Base-by-base conservation (phyloP, 2,797 vertebrate species). In the Chromobotia macracanthus region DNA sequence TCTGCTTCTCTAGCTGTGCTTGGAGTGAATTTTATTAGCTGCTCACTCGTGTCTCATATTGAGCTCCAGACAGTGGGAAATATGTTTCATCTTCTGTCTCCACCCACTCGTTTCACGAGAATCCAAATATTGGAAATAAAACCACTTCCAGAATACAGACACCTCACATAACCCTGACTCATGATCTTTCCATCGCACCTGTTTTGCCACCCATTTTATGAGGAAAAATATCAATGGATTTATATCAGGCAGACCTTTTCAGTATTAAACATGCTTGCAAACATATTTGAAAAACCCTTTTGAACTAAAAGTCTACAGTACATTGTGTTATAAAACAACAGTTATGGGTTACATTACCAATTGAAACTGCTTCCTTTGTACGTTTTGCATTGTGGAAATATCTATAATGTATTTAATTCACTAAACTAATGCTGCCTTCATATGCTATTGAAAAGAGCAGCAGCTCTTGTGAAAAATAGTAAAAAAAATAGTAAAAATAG, bases 21-120 rank as follows among this genome's bases (percentile, higher is more conserved):
- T 72, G 35, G 55, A 81, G 23, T 25, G 23, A 31, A 63, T 51
- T 58, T 72, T 82, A 71, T 83, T 79, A 79, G 72, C 75, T 79
- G 75, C 44, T 38, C 48, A 72, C 71, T 81, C 38, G n/a, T 53
- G 67, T 80, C 74, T 79, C 51, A 79, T 76, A 69, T 69, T 56
- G 35, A 61, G 70, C 72, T 72, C 53, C 79, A 81, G 67, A 82
- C 81, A 80, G 77, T 53, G 44, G 63, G 66, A 72, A 81, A 76
- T 73, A 76, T 81, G 70, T 67, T 80, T 77, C 35, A 74, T 71
- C 46, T 72, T 23, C 72, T 69, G 75, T 75, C 61, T 72, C 55
- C 67, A 67, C 79, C 81, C 81, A 83, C 74, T 81, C 77, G 19
- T 31, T 71, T 19, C 31, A 70, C 2, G 51, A 76, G 64, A 50